A percentile compares a stretch with the other conserved stretches of the same genome.
phyloP scores from a whole-genome alignment of 2,113 vertebrate species.

The Cairina moschata region DNA sequence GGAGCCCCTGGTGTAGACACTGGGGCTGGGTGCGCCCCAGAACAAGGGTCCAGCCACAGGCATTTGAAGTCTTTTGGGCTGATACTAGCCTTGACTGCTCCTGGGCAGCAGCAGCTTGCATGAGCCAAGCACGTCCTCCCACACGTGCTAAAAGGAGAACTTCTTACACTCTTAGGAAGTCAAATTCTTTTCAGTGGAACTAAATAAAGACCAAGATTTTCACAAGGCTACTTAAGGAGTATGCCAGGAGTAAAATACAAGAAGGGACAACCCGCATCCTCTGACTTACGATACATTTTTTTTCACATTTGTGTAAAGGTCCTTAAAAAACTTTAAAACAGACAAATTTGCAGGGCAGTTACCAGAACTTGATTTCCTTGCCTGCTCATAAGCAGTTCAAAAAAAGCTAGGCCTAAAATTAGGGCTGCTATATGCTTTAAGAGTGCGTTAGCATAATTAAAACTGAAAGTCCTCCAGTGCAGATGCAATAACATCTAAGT shows the following conservation, averaged over 20 bases:
- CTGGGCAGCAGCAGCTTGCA: not conserved
- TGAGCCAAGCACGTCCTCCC: not conserved
- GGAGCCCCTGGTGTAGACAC: not conserved
- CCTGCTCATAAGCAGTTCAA: not conserved
- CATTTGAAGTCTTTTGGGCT: not conserved
- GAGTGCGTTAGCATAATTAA: slow-evolving; percentile 32
- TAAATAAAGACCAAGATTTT: slow-evolving; percentile 50
- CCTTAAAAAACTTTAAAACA: not conserved
- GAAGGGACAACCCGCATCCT: not conserved
- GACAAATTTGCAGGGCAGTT: not conserved
- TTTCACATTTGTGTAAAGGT: not conserved
- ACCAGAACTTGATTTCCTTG: not conserved
- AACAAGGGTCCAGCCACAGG: not conserved
- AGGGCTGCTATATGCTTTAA: slow-evolving; percentile 1
- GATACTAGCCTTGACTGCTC: not conserved
- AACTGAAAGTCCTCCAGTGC: slow-evolving; percentile 21
- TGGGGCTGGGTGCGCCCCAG: not conserved
- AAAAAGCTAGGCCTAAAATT: slow-evolving; percentile 16
- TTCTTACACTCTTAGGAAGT: slow-evolving; percentile 30
- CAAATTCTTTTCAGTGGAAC: slow-evolving; percentile 10
- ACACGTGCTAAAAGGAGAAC: slow-evolving; percentile 21
- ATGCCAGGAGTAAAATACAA: not conserved
- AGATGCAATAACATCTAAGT: slow-evolving; percentile 6
- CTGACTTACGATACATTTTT: not conserved
- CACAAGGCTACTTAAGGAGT: not conserved